Conservation (phyloP, 2,113 vertebrate genomes). For the Chaetops frenatus region DNA sequence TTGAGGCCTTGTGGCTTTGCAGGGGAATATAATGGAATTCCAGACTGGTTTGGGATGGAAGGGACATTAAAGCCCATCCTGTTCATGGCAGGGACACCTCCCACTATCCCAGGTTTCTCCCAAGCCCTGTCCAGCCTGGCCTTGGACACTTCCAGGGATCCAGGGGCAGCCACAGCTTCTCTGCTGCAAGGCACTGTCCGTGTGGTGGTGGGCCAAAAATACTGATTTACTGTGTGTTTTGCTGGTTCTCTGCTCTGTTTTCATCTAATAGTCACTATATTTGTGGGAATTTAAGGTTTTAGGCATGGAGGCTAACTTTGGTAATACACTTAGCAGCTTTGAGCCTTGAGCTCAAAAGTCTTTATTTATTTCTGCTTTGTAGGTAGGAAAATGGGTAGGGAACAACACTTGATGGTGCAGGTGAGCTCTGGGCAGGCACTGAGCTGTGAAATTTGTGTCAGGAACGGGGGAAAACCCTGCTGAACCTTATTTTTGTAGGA, state of each 20-base stretch:
- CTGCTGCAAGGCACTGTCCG: background rate
- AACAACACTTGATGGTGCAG: background rate
- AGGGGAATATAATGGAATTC: background rate
- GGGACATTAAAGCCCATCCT: background rate
- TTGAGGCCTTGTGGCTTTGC: background rate
- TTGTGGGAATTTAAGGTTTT: background rate
- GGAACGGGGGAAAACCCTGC: background rate
- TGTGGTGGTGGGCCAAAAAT: background rate
- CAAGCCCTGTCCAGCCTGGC: background rate
- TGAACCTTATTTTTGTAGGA: background rate
- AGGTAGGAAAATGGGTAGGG: background rate
- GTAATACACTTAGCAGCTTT: background rate
- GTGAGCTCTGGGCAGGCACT: background rate
- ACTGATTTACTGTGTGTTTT: background rate
- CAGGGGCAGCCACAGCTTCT: background rate
- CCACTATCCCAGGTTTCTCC: background rate
- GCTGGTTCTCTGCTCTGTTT: background rate
- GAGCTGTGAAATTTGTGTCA: background rate
- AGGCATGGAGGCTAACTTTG: background rate
- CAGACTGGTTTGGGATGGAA: background rate
- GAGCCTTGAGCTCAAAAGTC: background rate
- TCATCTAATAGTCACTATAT: accelerated
- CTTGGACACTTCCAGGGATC: background rate
- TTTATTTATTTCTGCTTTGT: background rate
- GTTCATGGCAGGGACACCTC: background rate